These are phyloP conservation scores for Anas acuta DNA, from an alignment of 2,797 vertebrate genomes.

Conservation along the genomic window DNA sequence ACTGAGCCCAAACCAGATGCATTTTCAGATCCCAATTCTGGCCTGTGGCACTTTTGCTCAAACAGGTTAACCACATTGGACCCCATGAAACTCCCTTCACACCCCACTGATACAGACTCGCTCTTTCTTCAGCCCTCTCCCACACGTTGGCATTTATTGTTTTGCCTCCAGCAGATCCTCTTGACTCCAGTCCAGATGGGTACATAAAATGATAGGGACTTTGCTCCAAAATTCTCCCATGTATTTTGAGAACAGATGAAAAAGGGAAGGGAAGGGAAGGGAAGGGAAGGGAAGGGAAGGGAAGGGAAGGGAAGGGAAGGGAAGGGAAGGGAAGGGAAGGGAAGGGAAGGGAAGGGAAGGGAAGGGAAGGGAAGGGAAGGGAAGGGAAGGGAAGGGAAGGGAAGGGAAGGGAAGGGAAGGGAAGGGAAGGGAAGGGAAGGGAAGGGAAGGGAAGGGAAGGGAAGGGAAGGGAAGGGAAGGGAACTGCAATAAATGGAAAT, in stretches of 20 bases:
- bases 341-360: neutral
- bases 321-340: neutral
- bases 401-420: no score
- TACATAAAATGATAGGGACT: neutral
- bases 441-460: neutral
- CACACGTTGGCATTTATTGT: neutral
- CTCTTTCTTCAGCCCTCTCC: neutral
- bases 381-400: neutral
- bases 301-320: neutral
- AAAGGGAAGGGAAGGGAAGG: neutral
- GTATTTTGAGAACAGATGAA: neutral
- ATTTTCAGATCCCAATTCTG: neutral
- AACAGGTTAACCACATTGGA: neutral
- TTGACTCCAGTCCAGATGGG: neutral
- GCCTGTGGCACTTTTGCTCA: neutral
- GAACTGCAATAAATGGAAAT: neutral
- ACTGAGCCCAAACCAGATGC: neutral
- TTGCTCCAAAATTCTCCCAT: neutral
- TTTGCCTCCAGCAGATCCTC: neutral
- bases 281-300: neutral
- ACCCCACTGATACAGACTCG: accelerated
- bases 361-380: neutral
- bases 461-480: no score
- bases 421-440: neutral
- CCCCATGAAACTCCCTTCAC: neutral